Evolutionary conservation across 2,888 invertebrate genomes (phyloP).

Genomic region (Xanthorhoe spadicearia): DNA sequence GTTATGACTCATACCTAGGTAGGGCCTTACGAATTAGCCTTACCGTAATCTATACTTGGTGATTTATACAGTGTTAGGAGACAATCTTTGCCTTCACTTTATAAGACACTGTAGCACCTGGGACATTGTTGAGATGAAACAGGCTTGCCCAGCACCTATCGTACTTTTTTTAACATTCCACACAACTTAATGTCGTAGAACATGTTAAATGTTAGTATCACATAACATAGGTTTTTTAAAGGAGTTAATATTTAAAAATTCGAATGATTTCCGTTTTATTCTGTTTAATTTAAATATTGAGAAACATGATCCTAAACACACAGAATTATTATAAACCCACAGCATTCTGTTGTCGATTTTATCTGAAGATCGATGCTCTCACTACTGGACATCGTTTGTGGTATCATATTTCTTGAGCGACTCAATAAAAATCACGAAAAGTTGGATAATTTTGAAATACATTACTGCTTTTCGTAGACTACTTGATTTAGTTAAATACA

Average conservation of each 20-base stretch:
- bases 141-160: too few species aligned
- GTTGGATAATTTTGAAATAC: constrained; percentile 3
- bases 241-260: constrained; percentile 4
- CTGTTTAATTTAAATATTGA: constrained; percentile 11
- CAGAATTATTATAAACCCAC: constrained; percentile 37
- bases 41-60: too few species aligned
- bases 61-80: too few species aligned
- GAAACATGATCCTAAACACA: constrained; percentile 21
- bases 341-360: constrained; percentile 37
- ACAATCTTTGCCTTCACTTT: too few species aligned
- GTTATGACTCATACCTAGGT: too few species aligned
- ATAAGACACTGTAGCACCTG: too few species aligned
- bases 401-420: constrained; percentile 43
- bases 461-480: constrained; percentile 18
- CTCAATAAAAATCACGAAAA: neutral
- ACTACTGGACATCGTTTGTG: constrained; percentile 40
- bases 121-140: too few species aligned
- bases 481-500: neutral
- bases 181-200: too few species aligned
- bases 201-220: neutral
- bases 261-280: constrained; percentile 13
- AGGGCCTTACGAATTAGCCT: too few species aligned
- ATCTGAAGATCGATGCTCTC: constrained; percentile 44
- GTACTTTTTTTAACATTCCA: too few species aligned
- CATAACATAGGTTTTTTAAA: neutral